Evolutionary conservation across 2,888 invertebrate species (phyloP), one percentile per base, ranked within the genome.

Genomic region (Sisyra nigra): DNA sequence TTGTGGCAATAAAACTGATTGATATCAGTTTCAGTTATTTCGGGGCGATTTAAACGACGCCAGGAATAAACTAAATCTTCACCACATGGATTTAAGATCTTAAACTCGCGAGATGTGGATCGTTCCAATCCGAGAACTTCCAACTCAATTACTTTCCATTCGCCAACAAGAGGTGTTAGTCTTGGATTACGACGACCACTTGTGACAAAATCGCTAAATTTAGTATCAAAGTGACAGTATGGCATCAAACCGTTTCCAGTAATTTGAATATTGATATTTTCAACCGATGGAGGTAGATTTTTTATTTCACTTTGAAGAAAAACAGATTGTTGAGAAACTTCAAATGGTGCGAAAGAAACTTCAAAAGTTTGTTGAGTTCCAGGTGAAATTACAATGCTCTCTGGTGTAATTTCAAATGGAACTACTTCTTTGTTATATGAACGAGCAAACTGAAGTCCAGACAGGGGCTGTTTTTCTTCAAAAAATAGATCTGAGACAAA

Each of bases 201-300:
- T 2, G 61, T 60, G 39, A 79, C 54, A 55, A 79, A 78, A 57
- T 77, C 74, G 40, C 72, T 76, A 45, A 74, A 72, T 48, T 74
- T 72, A 36, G 80, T 62, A 48, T 80, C 78, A 51, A 83, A 74
- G 55, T 81, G 80, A 52, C 75, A 80, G 51, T 74, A 74, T 0
- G 82, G 80, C 47, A 80, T 64, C 41, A 78, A 52, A 47, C 80
- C 75, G 50, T 68, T 70, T 0, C 69, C 81, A 35, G 56, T 60
- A 33, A 80, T 57, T 32, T 49, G 32, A 13, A 69, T 59, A 10
- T 52, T 49, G 15, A 62, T 50, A 15, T 53, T 49, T 8, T 48
- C 13, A 8, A 51, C 40, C 1, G 60, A 58, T 30, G 72, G 71
- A 17, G 61, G 50, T 41, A 72, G 57, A 51, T 74, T 72, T 47